Conservation (phyloP, 1,140 invertebrate species). For the Gyrodactylus bullatarudis region DNA sequence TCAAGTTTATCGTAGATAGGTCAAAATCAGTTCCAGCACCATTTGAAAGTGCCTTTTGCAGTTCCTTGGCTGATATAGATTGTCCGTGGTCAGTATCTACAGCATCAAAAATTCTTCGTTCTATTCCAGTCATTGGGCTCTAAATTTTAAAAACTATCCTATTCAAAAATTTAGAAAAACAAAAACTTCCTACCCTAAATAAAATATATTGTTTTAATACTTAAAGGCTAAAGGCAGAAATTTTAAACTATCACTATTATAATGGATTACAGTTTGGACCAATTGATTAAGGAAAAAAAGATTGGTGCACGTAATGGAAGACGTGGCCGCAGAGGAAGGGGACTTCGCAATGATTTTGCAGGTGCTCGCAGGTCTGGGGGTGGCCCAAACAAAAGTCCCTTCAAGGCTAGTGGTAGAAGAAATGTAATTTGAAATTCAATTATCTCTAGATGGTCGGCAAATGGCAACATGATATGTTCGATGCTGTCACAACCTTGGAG, state of each 20-base stretch:
- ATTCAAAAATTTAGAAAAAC: too few species aligned
- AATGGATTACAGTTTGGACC: neutral
- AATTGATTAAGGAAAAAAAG: neutral
- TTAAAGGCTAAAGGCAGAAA: too few species aligned
- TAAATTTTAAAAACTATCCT: neutral
- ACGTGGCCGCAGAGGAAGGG: neutral
- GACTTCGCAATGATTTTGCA: neutral
- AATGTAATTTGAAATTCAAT: neutral
- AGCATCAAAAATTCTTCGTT: constrained; percentile 27
- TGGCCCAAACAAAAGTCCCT: too few species aligned
- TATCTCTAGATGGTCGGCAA: neutral
- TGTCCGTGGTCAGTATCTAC: constrained; percentile 46
- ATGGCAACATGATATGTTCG: neutral
- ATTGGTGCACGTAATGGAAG: neutral
- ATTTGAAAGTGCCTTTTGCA: constrained; percentile 46
- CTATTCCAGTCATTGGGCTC: neutral
- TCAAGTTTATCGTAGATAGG: constrained; percentile 43
- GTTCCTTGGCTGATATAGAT: constrained; percentile 37
- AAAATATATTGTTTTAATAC: too few species aligned
- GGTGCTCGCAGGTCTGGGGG: neutral
- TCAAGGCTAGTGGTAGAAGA: neutral
- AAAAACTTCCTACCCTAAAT: too few species aligned
- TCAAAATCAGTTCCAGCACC: constrained; percentile 50
- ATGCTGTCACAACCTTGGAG: neutral
- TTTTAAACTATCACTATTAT: neutral